These are phyloP conservation scores for Cacoxenus indagator DNA, from an alignment of 2,888 invertebrate species.

Conservation along the genomic window DNA sequence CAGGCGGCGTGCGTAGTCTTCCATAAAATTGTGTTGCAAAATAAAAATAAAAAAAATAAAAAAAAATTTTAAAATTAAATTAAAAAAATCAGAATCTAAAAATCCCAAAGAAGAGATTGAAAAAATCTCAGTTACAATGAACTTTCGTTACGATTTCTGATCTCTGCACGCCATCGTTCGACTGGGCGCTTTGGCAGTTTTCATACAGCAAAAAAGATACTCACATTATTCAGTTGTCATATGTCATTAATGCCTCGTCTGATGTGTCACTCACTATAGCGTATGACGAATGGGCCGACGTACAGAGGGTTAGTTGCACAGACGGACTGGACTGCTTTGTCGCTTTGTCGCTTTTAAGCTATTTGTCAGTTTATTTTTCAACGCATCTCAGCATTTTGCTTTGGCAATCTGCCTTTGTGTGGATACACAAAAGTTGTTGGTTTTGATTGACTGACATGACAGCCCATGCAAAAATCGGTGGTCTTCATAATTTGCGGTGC, in stretches of 20 bases:
- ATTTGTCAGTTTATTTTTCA: conserved; percentile 39
- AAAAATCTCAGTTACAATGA: conserved; percentile 15
- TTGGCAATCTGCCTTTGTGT: not conserved
- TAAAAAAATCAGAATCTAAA: too few species aligned
- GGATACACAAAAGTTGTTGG: not conserved
- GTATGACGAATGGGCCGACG: not conserved
- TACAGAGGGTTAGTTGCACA: not conserved
- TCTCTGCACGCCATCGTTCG: not conserved
- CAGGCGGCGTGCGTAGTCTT: conserved; percentile 4
- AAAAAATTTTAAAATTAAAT: not conserved
- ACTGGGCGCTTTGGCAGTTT: conserved; percentile 13
- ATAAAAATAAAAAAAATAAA: not conserved
- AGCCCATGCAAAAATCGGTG: conserved; percentile 21
- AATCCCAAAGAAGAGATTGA: too few species aligned
- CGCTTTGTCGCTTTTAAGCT: conserved; percentile 34
- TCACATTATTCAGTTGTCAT: conserved; percentile 22
- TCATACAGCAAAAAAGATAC: too few species aligned
- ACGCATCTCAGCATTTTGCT: conserved; percentile 11
- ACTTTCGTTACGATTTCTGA: not conserved
- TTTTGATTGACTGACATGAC: conserved; percentile 22
- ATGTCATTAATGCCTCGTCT: conserved; percentile 23
- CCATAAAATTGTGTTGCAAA: conserved; percentile 19
- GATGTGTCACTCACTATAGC: conserved; percentile 16
- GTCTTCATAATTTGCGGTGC: conserved; percentile 21
- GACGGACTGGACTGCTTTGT: not conserved